Evolutionary conservation across 1,140 invertebrate genomes (phyloP), one percentile per base, ranked within the genome.

Genomic region (Achroia grisella): DNA sequence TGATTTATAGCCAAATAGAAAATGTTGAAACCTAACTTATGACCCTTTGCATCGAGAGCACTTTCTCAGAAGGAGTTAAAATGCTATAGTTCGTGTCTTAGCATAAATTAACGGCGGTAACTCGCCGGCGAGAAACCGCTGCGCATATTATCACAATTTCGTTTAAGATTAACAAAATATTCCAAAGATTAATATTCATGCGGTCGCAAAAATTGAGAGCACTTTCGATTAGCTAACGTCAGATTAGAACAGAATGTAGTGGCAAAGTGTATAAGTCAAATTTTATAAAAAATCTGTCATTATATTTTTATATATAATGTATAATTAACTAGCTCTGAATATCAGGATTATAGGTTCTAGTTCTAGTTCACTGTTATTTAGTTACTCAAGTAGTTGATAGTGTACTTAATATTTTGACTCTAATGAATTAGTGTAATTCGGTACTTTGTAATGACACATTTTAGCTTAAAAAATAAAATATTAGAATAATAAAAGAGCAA

Each of bases 51-150:
- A 43, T 10, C 9, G n/a, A 12, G 1, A 10, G 43, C 33, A 35
- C 48, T 65, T 62, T 74, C 75, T 78, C 57, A 59, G 75, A 83
- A 83, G 77, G 80, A 84, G 80, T 84, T 84, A 84, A 84, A 84
- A 84, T 73, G 75, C 73, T 69, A 81, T 79, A 81, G 80, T 81
- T 79, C 80, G 80, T 84, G 80, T 59, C 62, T 51, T 59, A 39
- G 79, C 79, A 84, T 84, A 84, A 84, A 84, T 84, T 84, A 81
- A 62, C 60, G 53, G 40, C 62, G 60, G 62, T 71, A 69, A 71
- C 66, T 70, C 63, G 69, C 32, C 52, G 52, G 48, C 63, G 70
- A 79, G 73, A 71, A 73, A 69, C 70, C 74, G 64, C 62, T 63
- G 69, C 70, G 76, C 78, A 78, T 78, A 79, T 71, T 74, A 81